Percentiles rank a stretch among this genome's conserved stretches.
These are phyloP conservation scores for Netelia melanura DNA, from an alignment of 2,888 invertebrate species.

Conservation along the genomic window DNA sequence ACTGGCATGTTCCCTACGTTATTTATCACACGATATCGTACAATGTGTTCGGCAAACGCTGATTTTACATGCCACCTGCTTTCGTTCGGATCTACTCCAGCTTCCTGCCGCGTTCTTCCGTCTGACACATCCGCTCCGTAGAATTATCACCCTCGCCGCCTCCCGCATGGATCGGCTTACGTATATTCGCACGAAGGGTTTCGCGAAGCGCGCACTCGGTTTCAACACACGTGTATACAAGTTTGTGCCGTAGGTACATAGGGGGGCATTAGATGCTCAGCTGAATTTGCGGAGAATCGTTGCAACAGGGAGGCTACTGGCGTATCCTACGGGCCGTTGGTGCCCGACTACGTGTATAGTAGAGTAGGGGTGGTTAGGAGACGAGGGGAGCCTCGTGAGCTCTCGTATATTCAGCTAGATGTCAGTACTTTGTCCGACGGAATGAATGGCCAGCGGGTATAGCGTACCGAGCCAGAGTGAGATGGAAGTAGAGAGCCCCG, in stretches of 20 bases:
- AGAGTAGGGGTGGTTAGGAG: not conserved
- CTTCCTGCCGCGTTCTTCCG: constrained; percentile 24
- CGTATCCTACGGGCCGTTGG: constrained; percentile 46
- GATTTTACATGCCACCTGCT: constrained; percentile 9
- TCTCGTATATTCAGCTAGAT: constrained; percentile 79
- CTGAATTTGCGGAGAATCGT: constrained; percentile 44
- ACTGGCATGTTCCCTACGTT: not conserved
- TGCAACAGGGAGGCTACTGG: constrained; percentile 31
- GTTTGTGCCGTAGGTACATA: not conserved
- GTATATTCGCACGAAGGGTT: constrained; percentile 7
- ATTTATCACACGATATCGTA: constrained; percentile 1
- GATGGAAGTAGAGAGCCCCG: constrained; percentile 57
- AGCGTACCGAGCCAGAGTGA: constrained; percentile 25
- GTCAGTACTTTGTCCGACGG: constrained; percentile 81
- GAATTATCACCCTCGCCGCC: constrained; percentile 26
- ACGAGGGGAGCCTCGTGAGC: constrained; percentile 62
- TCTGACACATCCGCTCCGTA: not conserved
- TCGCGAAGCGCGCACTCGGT: constrained; percentile 8
- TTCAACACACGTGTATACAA: constrained; percentile 4
- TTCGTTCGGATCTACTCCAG: constrained; percentile 12
- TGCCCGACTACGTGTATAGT: constrained; percentile 50
- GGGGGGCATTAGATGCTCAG: constrained; percentile 56
- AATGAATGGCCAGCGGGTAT: constrained; percentile 76
- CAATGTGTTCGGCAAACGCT: constrained; percentile 3
- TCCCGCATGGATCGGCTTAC: constrained; percentile 23